phyloP scores from a whole-genome alignment of 2,113 vertebrate genomes.

The Myocastor coypus region DNA sequence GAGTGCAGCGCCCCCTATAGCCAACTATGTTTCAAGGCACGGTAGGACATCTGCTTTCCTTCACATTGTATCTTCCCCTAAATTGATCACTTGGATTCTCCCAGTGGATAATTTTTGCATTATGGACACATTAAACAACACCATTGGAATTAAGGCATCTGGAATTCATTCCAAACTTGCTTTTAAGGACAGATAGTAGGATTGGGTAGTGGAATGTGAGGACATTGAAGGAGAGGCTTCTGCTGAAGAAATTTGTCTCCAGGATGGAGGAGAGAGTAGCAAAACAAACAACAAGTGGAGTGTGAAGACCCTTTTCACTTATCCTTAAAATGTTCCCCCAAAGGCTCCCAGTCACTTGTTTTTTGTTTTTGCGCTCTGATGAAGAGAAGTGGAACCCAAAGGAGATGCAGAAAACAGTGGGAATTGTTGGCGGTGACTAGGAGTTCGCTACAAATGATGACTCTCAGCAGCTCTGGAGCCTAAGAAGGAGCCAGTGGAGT shows the following conservation, averaged over 20 bases:
- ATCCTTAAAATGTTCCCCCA: neutral
- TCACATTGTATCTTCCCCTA: neutral
- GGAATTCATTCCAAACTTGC: neutral
- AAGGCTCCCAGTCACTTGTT: neutral
- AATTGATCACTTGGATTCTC: neutral
- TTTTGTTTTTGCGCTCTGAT: neutral
- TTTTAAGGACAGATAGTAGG: neutral
- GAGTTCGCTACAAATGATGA: neutral
- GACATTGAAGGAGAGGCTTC: neutral
- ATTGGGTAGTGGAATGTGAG: constrained; percentile 3
- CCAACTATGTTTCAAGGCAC: neutral
- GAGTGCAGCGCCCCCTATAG: constrained; percentile 43
- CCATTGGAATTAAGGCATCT: neutral
- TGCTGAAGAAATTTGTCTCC: neutral
- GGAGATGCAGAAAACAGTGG: neutral
- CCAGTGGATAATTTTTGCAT: neutral
- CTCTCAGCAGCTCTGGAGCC: neutral
- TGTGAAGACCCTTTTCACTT: neutral
- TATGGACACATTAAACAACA: constrained; percentile 21
- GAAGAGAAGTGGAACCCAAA: neutral
- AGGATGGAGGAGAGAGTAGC: neutral
- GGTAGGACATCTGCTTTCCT: neutral
- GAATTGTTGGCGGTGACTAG: neutral
- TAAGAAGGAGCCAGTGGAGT: neutral
- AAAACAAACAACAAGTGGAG: neutral